Base-by-base conservation (phyloP, 2,113 vertebrate species). In the Pica pica region DNA sequence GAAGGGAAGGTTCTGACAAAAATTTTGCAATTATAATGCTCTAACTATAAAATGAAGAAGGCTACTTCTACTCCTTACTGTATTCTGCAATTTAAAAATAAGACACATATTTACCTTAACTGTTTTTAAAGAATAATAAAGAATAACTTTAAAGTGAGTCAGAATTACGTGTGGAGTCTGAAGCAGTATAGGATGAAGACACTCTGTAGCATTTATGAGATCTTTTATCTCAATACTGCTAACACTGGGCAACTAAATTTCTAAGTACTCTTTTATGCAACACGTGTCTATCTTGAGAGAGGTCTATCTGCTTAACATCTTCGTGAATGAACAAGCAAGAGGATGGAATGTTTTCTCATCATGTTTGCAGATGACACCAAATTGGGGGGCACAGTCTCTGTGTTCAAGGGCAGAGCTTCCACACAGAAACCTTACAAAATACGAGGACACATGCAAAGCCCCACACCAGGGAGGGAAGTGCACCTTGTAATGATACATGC, bases 401-500 rank as follows among this genome's bases (percentile, higher is more conserved):
- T 0, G 2, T 26, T 22, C 21, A 20, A 28, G 13, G 65, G 21
- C 33, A 68, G 26, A 59, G 21, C 20, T 63, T 57, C 37, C 15
- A 41, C 31, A 44, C 13, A 64, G 55, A 81, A 82, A 47, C 33
- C 30, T 60, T 46, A 60, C 11, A 65, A 42, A 61, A 61, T 39
- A 56, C 0, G 1, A 37, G 16, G 20, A 37, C 30, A 64, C 39
- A 19, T 6, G 18, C 27, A 88, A 73, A 80, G 26, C 18, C 23
- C 52, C 0, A 0, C 9, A 5, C 4, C 2, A 26, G 37, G 22
- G 42, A 61, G 59, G 30, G n/a, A 75, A 44, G 19, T n/a, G 39
- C 33, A 18, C 14, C 37, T 28, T 59, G 68, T 57, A 59, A 1
- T 30, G 35, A 30, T 55, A 60, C n/a, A 20, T 13, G 33, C 57